These are phyloP conservation scores for Acrobasis repandana DNA, from an alignment of 2,888 invertebrate species.

Conservation along the genomic window DNA sequence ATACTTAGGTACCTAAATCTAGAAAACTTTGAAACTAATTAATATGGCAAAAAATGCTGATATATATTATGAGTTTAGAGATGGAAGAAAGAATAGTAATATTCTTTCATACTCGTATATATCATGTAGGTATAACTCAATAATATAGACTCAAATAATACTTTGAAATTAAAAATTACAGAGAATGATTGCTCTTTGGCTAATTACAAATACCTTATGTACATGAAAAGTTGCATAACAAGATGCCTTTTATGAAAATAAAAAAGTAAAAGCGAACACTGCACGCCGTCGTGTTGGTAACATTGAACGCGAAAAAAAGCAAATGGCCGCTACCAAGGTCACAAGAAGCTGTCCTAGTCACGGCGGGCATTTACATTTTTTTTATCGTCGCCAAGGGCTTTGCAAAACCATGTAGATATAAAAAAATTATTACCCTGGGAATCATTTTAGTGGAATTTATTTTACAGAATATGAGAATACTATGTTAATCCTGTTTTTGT, in stretches of 20 bases:
- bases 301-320: conserved; percentile 79
- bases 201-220: conserved; percentile 31
- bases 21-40: too few species aligned
- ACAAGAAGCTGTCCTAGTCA: conserved; percentile 80
- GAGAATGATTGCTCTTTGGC: background rate
- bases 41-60: too few species aligned
- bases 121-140: too few species aligned
- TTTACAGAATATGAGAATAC: background rate
- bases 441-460: background rate
- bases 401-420: conserved; percentile 50
- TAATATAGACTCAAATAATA: too few species aligned
- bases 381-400: conserved; percentile 57
- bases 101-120: too few species aligned
- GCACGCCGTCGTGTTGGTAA: conserved; percentile 72
- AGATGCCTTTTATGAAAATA: conserved; percentile 63
- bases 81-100: too few species aligned
- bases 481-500: background rate
- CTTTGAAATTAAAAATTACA: background rate
- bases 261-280: conserved; percentile 64
- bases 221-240: conserved; percentile 66
- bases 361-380: conserved; percentile 77
- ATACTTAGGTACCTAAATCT: too few species aligned
- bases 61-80: too few species aligned
- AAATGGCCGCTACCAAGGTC: conserved; percentile 79
- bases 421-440: conserved; percentile 30